These are phyloP conservation scores for Phocides pigmalion DNA, from an alignment of 1,140 invertebrate genomes.

Conservation along the genomic window DNA sequence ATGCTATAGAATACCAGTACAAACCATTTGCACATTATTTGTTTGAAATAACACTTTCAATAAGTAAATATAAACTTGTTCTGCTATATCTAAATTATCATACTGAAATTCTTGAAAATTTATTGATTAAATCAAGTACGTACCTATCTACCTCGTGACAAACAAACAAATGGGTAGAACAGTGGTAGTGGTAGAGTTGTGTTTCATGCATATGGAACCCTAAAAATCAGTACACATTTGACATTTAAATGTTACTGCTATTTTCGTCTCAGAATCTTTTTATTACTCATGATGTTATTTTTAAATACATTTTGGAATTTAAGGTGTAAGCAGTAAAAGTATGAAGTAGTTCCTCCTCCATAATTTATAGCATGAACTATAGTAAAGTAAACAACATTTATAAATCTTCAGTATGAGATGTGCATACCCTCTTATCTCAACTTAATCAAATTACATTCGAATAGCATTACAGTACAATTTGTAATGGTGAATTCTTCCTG, in stretches of 20 bases:
- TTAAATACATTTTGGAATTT: not conserved
- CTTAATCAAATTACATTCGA: conserved; percentile 1
- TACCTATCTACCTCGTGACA: no score
- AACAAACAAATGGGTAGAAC: no score
- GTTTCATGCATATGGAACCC: no score
- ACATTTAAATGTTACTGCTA: conserved; percentile 20
- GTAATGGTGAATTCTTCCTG: not conserved
- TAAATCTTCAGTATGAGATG: not conserved
- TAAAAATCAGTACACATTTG: conserved; percentile 11
- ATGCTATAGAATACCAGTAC: no score
- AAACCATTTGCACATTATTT: no score
- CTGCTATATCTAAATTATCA: no score
- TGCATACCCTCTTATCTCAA: conserved; percentile 2
- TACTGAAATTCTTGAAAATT: no score
- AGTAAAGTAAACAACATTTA: not conserved
- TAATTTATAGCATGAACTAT: conserved; percentile 1
- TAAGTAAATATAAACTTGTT: no score
- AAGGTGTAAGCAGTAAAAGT: not conserved
- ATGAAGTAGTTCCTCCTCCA: not conserved
- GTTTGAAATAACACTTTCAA: no score
- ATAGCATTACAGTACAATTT: not conserved
- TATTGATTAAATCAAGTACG: no score
- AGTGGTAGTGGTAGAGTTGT: no score
- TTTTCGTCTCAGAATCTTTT: not conserved
- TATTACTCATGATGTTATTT: conserved; percentile 1